Conservation (phyloP, 2,888 invertebrate genomes). For the Sesia apiformis region DNA sequence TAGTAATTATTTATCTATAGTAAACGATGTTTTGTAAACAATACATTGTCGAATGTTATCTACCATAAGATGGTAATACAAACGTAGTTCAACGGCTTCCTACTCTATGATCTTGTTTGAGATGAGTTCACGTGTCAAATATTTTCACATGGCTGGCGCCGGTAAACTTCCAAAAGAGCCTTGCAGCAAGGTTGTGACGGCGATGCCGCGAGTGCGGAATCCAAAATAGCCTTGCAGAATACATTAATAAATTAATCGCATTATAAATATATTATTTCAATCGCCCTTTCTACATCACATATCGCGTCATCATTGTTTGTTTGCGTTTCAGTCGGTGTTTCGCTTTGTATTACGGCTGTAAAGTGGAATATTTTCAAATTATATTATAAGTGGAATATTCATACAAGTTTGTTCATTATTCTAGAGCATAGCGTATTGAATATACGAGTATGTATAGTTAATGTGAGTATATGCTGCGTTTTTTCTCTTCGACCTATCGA, state of each 20-base stretch:
- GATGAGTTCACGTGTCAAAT: slow-evolving; percentile 3
- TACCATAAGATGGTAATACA: no score
- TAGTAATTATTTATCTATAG: no score
- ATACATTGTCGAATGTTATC: no score
- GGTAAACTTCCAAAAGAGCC: slow-evolving; percentile 38
- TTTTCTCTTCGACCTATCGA: no score
- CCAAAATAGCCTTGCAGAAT: slow-evolving; percentile 47
- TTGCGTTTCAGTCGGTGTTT: not conserved
- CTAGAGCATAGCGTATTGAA: no score
- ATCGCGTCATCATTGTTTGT: not conserved
- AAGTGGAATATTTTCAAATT: slow-evolving; percentile 3
- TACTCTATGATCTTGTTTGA: no score
- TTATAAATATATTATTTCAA: not conserved
- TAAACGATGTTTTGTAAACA: no score
- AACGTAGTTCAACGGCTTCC: no score
- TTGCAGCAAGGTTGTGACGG: slow-evolving; percentile 60
- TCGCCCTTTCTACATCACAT: slow-evolving; percentile 1
- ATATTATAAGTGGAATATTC: no score
- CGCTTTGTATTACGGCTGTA: not conserved
- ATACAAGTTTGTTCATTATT: not conserved
- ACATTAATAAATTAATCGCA: slow-evolving; percentile 7
- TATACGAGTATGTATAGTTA: not conserved
- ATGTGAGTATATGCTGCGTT: not conserved
- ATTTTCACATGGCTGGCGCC: slow-evolving; percentile 15
- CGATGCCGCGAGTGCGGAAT: slow-evolving; percentile 48